Evolutionary conservation across 2,113 vertebrate genomes (phyloP), one percentile per base, ranked within the genome.

Genomic region (Balaeniceps rex): DNA sequence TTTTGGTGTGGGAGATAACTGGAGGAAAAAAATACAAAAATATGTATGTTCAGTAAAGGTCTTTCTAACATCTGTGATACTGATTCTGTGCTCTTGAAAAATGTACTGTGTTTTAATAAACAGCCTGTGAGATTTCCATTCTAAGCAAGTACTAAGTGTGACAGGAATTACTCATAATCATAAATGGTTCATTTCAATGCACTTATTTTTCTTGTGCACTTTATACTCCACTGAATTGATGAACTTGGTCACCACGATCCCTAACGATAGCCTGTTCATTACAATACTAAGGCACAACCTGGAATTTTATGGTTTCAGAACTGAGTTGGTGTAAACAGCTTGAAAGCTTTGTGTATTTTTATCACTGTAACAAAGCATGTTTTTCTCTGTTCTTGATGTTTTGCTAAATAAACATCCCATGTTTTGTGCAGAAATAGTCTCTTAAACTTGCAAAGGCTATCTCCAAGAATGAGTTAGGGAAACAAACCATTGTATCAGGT

Each of bases 341-440:
- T 87, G 66, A 93, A 94, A 82, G 87, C 65, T 79, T 84, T 89
- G 84, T 95, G 94, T 96, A 79, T 88, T 97, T 93, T 95, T 93
- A 81, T 74, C 77, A 81, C 77, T 97, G 96, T 98, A 95, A 97
- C 57, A 89, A 97, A 86, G 94, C 94, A 96, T 93, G 95, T 96
- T 95, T 87, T 94, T 47, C 82, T 90, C 90, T 95, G 84, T 95
- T 95, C 91, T 90, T 97, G 90, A 52, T 95, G 82, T 94, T 96
- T 96, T 96, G 94, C 94, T 93, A 60, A 97, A 97, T 97, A 97
- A 97, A 96, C 92, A 95, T 95, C 93, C 81, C 87, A 74, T 93
- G 94, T 91, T 92, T 87, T 93, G 94, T 97, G 96, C 80, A 83
- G 46, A 66, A 31, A 42, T 61, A 65, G 91, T 97, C 83, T 94